Percentiles rank a stretch among this genome's conserved stretches.
phyloP scores from a whole-genome alignment of 2,888 invertebrate genomes.

The Pecten maximus region DNA sequence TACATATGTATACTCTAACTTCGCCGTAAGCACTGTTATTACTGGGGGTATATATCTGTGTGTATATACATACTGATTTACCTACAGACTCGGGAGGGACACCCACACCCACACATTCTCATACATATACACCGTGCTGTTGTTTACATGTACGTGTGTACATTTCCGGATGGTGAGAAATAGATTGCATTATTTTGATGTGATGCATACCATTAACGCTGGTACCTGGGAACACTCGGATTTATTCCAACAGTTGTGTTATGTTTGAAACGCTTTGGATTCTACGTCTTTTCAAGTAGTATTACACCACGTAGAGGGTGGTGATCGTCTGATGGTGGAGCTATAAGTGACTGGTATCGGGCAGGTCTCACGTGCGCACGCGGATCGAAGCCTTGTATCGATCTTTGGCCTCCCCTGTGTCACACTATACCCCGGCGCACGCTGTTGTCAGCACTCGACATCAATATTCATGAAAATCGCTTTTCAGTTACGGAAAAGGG shows the following conservation, averaged over 20 bases:
- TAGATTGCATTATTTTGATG: background rate
- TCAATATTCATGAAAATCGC: constrained; percentile 32
- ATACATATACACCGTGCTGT: background rate
- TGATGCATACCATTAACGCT: background rate
- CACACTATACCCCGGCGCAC: constrained; percentile 11
- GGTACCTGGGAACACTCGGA: background rate
- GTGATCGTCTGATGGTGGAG: background rate
- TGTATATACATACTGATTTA: background rate
- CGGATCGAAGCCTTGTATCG: background rate
- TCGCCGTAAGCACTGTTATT: background rate
- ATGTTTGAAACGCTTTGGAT: background rate
- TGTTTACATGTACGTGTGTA: background rate
- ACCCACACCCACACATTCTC: background rate
- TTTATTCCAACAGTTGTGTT: background rate
- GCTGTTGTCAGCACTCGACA: background rate
- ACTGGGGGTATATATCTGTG: background rate
- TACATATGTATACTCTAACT: constrained; percentile 2
- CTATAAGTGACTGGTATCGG: background rate
- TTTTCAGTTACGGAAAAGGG: constrained; percentile 33
- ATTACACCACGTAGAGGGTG: background rate
- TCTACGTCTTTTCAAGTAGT: background rate
- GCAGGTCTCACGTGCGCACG: constrained; percentile 12
- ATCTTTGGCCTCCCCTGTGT: constrained; percentile 27
- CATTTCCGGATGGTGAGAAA: background rate
- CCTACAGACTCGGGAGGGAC: background rate